Percentiles rank a stretch among this genome's conserved stretches.
phyloP scores from a whole-genome alignment of 2,888 invertebrate genomes.

The Acanthosepion esculentum region DNA sequence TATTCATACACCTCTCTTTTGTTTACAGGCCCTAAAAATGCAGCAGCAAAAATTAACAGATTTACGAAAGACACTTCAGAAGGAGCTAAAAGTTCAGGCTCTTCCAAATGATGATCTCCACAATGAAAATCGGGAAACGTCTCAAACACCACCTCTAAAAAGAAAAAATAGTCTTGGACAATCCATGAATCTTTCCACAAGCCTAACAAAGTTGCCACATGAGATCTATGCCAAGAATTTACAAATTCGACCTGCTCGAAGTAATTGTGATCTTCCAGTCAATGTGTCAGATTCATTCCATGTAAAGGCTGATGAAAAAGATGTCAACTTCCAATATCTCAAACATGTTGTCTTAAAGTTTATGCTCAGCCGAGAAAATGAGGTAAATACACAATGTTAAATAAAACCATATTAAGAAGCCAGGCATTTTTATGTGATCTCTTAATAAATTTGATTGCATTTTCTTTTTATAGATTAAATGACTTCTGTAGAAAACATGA shows the following conservation, averaged over 20 bases:
- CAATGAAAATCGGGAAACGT: constrained; percentile 44
- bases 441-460: not conserved
- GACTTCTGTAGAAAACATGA: not conserved
- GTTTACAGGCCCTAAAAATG: constrained; percentile 80
- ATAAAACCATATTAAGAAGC: not conserved
- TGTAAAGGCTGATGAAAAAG: constrained; percentile 73
- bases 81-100: constrained; percentile 81
- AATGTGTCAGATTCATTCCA: constrained; percentile 42
- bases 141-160: constrained; percentile 49
- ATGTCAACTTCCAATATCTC: constrained; percentile 88
- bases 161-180: constrained; percentile 48
- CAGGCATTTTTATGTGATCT: not conserved
- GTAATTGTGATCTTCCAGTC: constrained; percentile 40
- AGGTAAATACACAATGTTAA: constrained; percentile 74
- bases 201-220: constrained; percentile 35
- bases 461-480: not conserved
- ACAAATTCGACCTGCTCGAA: not conserved
- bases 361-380: constrained; percentile 87
- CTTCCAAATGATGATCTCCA: constrained; percentile 74
- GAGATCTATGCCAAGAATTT: constrained; percentile 33
- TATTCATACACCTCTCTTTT: constrained; percentile 42
- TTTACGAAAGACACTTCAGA: constrained; percentile 92
- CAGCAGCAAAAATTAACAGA: constrained; percentile 90
- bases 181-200: not conserved
- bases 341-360: constrained; percentile 95